Base-by-base conservation (phyloP, 2,888 invertebrate genomes). In the Argyresthia albistria region DNA sequence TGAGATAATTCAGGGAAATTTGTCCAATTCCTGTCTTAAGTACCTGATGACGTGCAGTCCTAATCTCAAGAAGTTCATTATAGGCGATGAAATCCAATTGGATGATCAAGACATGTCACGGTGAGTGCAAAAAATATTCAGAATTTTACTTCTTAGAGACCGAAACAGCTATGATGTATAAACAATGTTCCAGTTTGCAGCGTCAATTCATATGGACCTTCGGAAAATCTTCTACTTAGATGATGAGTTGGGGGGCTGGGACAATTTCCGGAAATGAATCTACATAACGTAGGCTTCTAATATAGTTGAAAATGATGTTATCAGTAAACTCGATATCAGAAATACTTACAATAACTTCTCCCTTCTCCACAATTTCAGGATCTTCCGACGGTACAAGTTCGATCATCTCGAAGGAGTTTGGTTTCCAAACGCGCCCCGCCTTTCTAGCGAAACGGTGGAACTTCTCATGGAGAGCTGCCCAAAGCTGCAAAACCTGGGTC, bases 381-480 rank as follows among this genome's bases (percentile, higher is more conserved):
- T 93, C 68, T 87, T 92, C 58, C 90, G 90, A 14, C 90, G 92
- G 50, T 86, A 91, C 67, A 90, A 91, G 59, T 91, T 93, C 63
- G 78, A 87, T 37, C 73, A 88, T 55, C 76, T 93, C 45, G 92
- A 93, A 77, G 90, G 91, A 55, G 78, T 93, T 54, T 92, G 92
- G 91, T 91, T 93, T 59, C 91, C 92, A 1, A 88, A 90, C 63
- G 93, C 93, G 0, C 90, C 90, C 8, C 89, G 90, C 50, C 76
- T 93, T 35, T 91, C 92, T 0, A 70, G 84, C 4, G 88, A 89
- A 52, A 89, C 91, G 0, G 91, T 93, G 46, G 91, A 93, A 66
- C 70, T 92, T 10, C 73, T 93, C 46, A 91, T 92, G 89, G 91
- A 91, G 52, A 86, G 88, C 59, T 92, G 92, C 61, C 91, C 91